phyloP scores from a whole-genome alignment of 2,113 vertebrate genomes.

The Hiodon tergisus region DNA sequence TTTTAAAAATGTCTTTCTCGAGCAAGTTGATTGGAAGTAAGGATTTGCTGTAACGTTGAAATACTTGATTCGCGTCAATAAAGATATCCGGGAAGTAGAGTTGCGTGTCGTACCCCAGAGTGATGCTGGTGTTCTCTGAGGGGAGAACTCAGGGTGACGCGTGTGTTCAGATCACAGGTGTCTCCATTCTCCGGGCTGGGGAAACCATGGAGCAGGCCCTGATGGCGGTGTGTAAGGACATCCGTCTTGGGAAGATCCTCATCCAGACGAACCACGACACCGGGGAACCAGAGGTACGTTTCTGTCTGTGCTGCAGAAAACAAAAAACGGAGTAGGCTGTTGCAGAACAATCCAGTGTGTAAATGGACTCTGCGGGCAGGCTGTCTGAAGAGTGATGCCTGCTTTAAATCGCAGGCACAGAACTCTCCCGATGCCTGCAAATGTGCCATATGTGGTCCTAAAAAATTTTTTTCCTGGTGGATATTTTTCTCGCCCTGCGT shows the following conservation, averaged over 20 bases:
- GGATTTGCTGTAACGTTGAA: not conserved
- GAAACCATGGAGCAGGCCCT: slow-evolving; percentile 90
- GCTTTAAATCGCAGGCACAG: no score
- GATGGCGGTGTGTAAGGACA: slow-evolving; percentile 84
- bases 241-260: slow-evolving; percentile 84
- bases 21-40: not conserved
- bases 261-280: slow-evolving; percentile 89
- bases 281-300: slow-evolving; percentile 70
- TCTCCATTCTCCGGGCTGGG: slow-evolving; percentile 80
- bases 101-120: not conserved
- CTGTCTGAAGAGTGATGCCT: no score
- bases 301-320: not conserved
- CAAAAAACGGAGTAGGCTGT: not conserved
- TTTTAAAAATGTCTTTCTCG: not conserved
- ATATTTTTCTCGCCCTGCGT: no score
- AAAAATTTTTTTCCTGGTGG: no score
- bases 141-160: not conserved
- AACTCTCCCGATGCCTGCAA: no score
- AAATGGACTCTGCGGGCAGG: no score
- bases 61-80: not conserved
- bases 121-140: not conserved
- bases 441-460: no score
- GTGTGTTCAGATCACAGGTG: slow-evolving; percentile 69
- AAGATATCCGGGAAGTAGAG: no score
- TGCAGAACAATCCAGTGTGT: not conserved